A percentile compares a stretch with the other conserved stretches of the same genome.
Conservation (phyloP, 1,140 invertebrate genomes). For the Adoxophyes honmai region DNA sequence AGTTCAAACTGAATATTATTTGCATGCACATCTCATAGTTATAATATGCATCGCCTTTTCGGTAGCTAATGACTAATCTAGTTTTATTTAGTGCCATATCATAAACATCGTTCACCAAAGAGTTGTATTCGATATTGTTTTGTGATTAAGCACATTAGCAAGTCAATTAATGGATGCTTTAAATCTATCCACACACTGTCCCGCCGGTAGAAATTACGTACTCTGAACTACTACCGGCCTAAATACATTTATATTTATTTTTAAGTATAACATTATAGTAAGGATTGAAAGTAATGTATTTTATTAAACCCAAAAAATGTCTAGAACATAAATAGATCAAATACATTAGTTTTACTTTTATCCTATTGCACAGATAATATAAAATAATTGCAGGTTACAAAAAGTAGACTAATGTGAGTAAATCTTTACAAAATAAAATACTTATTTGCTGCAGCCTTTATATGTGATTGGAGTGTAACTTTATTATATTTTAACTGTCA, state of each 20-base stretch:
- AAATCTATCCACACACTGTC: constrained; percentile 1
- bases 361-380: too few species aligned
- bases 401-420: too few species aligned
- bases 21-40: too few species aligned
- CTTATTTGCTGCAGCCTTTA: too few species aligned
- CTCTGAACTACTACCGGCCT: not conserved
- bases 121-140: not conserved
- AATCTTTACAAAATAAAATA: too few species aligned
- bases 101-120: not conserved
- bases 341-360: too few species aligned
- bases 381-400: too few species aligned
- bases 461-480: too few species aligned
- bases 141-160: not conserved
- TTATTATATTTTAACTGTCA: too few species aligned
- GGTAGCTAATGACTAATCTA: not conserved
- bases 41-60: not conserved
- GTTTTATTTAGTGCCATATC: not conserved
- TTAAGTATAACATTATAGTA: constrained; percentile 8
- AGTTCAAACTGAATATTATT: too few species aligned
- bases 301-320: too few species aligned
- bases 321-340: too few species aligned
- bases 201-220: not conserved
- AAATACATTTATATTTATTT: constrained; percentile 3
- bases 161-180: constrained; percentile 12
- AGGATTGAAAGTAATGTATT: not conserved